Evolutionary conservation across 2,113 vertebrate genomes (phyloP).

Genomic region (Jaculus jaculus): DNA sequence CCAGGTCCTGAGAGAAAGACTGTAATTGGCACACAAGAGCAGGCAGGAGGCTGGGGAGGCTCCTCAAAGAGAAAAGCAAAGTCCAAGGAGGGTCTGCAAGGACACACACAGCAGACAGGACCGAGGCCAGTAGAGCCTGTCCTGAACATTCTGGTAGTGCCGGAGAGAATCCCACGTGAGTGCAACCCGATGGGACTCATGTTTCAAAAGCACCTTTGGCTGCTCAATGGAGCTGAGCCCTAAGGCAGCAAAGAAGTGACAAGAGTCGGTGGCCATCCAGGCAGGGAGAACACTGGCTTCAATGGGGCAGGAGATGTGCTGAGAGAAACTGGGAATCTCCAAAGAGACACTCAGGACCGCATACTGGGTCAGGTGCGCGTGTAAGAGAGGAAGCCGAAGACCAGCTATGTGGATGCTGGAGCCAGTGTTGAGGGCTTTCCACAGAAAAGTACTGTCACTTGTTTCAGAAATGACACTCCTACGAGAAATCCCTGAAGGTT

Average conservation of each 20-base stretch:
- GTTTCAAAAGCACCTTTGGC: not conserved
- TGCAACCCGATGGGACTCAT: too few relatives aligned
- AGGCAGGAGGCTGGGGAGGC: not conserved
- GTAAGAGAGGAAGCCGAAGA: too few relatives aligned
- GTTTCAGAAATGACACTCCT: not conserved
- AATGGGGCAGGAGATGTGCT: too few relatives aligned
- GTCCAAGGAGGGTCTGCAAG: not conserved
- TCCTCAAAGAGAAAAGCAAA: too few relatives aligned
- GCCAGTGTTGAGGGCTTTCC: not conserved
- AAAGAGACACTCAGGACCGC: not conserved
- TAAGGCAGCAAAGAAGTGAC: not conserved
- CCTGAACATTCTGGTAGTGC: not conserved
- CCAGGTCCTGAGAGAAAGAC: not conserved
- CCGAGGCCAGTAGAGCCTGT: fast-evolving
- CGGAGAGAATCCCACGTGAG: not conserved
- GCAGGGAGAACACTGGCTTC: not conserved
- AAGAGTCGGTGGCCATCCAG: fast-evolving
- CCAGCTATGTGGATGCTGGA: not conserved
- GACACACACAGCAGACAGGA: too few relatives aligned
- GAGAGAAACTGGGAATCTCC: not conserved
- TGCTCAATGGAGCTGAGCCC: not conserved
- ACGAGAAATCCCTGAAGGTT: not conserved
- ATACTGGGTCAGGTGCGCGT: not conserved
- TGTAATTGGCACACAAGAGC: too few relatives aligned
- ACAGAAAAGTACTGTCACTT: not conserved